Base-by-base conservation (phyloP, 2,113 vertebrate genomes). In the Urocolius indicus region DNA sequence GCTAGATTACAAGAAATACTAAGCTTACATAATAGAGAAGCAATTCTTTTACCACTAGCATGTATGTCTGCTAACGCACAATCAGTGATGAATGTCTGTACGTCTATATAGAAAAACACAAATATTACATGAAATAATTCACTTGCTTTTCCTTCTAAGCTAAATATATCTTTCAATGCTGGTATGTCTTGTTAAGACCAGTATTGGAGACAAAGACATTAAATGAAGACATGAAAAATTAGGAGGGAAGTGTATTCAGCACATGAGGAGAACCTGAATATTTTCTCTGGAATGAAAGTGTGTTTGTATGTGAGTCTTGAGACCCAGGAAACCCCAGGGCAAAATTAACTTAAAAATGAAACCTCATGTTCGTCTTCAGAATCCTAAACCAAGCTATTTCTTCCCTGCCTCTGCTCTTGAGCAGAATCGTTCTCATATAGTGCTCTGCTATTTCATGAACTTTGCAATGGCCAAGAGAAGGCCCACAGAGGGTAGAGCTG, bases 401-500 rank as follows among this genome's bases (percentile, higher is more conserved):
- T 94, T 95, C 83, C 86, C 88, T 97, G 89, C 85, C 88, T 96
- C 90, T 95, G 79, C 90, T 97, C 80, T 89, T 92, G 75, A 76
- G 91, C 93, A 95, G 91, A 92, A 97, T 87, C 69, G 43, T 97
- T 97, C 94, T 96, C 86, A 57, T 96, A 73, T 73, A 95, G 94
- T 95, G 89, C 89, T 97, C 94, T 97, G 94, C 95, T 97, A 93
- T 92, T 97, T 97, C 94, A 94, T 93, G 78, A 96, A 90, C 93
- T 97, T 97, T 68, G 83, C 95, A 48, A 14, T 38, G n/a, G 49
- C 54, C 57, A 16, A 75, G 62, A 63, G 72, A 84, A 79, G 27
- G 58, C 45, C 89, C 10, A 0, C 36, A 74, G 68, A 81, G 49
- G 12, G 11, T 46, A 66, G 55, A 88, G 51, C 2, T 6, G 27